Percentiles rank a stretch among this genome's conserved stretches.
Evolutionary conservation across 2,888 invertebrate species (phyloP).

Genomic region (Neoaliturus tenellus): DNA sequence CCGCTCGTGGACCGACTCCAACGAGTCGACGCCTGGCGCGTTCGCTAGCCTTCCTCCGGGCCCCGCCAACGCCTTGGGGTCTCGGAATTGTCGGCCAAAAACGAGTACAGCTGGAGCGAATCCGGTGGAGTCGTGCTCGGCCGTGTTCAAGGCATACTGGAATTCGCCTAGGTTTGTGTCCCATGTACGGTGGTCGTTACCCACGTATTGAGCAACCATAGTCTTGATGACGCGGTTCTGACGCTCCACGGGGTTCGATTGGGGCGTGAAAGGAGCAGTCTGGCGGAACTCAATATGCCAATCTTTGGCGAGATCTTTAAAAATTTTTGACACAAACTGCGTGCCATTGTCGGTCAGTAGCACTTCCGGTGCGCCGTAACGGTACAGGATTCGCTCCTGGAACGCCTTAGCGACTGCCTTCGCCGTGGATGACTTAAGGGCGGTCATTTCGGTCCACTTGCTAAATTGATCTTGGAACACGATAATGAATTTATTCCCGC

Average conservation of each 20-base stretch:
- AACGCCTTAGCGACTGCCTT: not conserved
- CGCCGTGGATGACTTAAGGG: slow-evolving; percentile 64
- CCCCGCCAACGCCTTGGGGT: not conserved
- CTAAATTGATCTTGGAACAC: slow-evolving; percentile 67
- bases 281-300: slow-evolving; percentile 60
- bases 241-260: slow-evolving; percentile 69
- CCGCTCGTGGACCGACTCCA: not conserved
- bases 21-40: not conserved
- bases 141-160: slow-evolving; percentile 64
- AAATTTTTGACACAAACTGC: slow-evolving; percentile 33
- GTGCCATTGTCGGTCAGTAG: slow-evolving; percentile 32
- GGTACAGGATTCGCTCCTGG: not conserved
- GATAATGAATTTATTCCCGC: slow-evolving; percentile 58
- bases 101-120: slow-evolving; percentile 64
- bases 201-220: slow-evolving; percentile 68
- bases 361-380: slow-evolving; percentile 43
- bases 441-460: slow-evolving; percentile 64
- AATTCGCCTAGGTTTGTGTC: slow-evolving; percentile 62
- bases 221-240: slow-evolving; percentile 68
- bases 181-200: slow-evolving; percentile 66
- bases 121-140: slow-evolving; percentile 62
- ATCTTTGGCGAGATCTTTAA: not conserved
- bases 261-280: slow-evolving; percentile 67
- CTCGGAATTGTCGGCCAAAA: not conserved
- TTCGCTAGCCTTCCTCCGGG: not conserved